Percentiles rank a stretch among this genome's conserved stretches.
Conservation (phyloP, 2,797 vertebrate species). For the Tragelaphus oryx region DNA sequence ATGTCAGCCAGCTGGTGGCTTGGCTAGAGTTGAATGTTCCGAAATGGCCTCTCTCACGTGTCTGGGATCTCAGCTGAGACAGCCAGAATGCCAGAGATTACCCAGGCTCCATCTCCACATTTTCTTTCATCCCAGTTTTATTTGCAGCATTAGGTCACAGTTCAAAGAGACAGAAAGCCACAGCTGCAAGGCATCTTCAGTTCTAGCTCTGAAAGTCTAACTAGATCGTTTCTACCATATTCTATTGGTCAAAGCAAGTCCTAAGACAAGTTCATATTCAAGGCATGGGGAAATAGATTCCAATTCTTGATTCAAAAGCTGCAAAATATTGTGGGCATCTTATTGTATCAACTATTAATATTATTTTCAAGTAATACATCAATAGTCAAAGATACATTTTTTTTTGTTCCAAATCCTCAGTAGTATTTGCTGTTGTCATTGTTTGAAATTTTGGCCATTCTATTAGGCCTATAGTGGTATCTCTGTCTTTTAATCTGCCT, state of each 20-base stretch:
- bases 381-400: background rate
- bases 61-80: background rate
- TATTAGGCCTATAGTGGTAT: background rate
- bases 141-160: background rate
- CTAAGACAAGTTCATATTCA: background rate
- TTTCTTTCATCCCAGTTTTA: background rate
- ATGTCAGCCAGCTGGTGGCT: background rate
- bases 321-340: background rate
- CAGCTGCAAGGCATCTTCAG: background rate
- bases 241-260: background rate
- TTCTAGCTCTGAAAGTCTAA: background rate
- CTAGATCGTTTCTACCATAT: background rate
- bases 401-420: background rate
- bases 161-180: background rate
- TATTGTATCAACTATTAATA: background rate
- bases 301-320: background rate
- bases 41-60: background rate
- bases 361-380: background rate
- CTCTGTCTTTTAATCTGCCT: background rate
- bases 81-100: background rate
- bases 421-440: background rate
- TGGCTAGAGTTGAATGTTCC: background rate
- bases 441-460: background rate
- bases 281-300: background rate
- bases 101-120: background rate